phyloP scores from a whole-genome alignment of 2,888 invertebrate species.

The Quadriops clusia region DNA sequence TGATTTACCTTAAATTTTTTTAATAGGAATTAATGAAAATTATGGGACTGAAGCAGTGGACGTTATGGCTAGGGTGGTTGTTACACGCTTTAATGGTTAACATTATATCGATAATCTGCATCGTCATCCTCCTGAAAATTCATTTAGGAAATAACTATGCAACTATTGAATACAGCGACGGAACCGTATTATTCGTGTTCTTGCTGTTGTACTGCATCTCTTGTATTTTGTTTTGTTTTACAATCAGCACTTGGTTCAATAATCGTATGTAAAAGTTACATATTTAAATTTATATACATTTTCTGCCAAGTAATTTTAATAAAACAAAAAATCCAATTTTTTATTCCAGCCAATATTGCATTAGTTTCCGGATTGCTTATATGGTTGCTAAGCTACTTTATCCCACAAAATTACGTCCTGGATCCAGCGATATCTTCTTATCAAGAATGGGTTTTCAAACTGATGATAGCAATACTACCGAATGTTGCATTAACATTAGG shows the following conservation, averaged over 20 bases:
- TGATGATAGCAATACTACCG: conserved; percentile 27
- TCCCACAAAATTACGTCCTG: too few species aligned
- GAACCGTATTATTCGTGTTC: conserved; percentile 54
- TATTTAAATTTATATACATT: conserved; percentile 4
- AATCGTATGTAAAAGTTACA: conserved; percentile 45
- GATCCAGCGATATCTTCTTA: too few species aligned
- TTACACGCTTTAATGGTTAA: conserved; percentile 61
- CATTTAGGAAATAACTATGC: conserved; percentile 37
- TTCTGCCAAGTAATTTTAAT: not conserved
- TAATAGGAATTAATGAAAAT: conserved; percentile 81
- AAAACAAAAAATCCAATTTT: not conserved
- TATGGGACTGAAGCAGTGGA: conserved; percentile 75
- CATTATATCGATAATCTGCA: conserved; percentile 45
- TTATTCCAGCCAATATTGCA: conserved; percentile 27
- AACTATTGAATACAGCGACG: conserved; percentile 56
- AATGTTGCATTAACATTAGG: conserved; percentile 31
- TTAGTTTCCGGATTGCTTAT: conserved; percentile 28
- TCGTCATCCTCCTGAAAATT: conserved; percentile 44
- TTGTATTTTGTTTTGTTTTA: conserved; percentile 63
- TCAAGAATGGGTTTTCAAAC: conserved; percentile 11
- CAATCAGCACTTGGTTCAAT: conserved; percentile 64
- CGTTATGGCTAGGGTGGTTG: conserved; percentile 83
- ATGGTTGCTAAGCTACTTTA: conserved; percentile 30
- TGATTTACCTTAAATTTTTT: conserved; percentile 1
- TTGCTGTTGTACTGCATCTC: conserved; percentile 58